Conservation (phyloP, 2,797 vertebrate genomes). For the Philypnodon macrostomus region DNA sequence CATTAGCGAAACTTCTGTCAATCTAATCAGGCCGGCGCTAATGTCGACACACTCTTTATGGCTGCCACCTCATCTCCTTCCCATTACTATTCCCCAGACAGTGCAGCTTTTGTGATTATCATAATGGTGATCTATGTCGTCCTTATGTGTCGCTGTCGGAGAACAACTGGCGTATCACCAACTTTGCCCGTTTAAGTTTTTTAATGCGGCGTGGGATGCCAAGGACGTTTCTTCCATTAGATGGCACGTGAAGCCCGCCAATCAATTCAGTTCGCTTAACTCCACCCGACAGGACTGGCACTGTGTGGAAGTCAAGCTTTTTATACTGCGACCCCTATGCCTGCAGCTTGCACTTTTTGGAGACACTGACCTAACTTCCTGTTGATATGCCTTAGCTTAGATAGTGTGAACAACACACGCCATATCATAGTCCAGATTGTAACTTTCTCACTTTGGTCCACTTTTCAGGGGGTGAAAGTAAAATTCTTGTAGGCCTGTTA, state of each 20-base stretch:
- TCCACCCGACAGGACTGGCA: slow-evolving; percentile 47
- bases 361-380: slow-evolving; percentile 33
- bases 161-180: slow-evolving; percentile 68
- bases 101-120: slow-evolving; percentile 64
- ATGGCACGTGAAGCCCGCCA: slow-evolving; percentile 58
- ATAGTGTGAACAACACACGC: slow-evolving; percentile 45
- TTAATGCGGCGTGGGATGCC: slow-evolving; percentile 51
- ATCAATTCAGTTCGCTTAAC: slow-evolving; percentile 49
- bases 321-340: slow-evolving; percentile 35
- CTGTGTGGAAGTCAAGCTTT: slow-evolving; percentile 18
- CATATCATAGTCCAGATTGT: too few species aligned
- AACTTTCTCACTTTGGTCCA: too few species aligned
- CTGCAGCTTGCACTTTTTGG: slow-evolving; percentile 60
- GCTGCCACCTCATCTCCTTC: slow-evolving; percentile 71
- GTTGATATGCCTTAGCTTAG: slow-evolving; percentile 53
- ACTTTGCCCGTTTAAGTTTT: slow-evolving; percentile 60
- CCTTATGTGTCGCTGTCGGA: slow-evolving; percentile 65
- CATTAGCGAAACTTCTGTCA: slow-evolving; percentile 71
- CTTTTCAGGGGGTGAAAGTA: too few species aligned
- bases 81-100: slow-evolving; percentile 73
- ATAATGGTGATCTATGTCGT: slow-evolving; percentile 75
- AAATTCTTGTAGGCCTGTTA: too few species aligned
- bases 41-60: slow-evolving; percentile 68
- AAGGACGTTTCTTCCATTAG: slow-evolving; percentile 62
- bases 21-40: slow-evolving; percentile 65